phyloP scores from a whole-genome alignment of 2,797 vertebrate species.

The Podargus strigoides region DNA sequence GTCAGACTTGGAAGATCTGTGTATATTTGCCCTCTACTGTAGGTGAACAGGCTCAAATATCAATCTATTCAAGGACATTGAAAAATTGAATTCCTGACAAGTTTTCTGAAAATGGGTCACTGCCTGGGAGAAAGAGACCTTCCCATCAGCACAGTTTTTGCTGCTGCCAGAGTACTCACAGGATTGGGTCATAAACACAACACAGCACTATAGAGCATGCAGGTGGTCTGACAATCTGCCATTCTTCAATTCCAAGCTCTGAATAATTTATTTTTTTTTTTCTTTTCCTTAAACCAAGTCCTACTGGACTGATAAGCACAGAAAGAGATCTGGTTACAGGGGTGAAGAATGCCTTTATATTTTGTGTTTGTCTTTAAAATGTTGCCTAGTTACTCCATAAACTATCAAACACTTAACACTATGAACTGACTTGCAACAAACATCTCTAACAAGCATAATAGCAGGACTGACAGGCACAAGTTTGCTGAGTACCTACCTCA shows the following conservation, averaged over 20 bases:
- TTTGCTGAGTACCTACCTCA: background rate
- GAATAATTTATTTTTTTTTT: background rate
- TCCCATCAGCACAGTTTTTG: background rate
- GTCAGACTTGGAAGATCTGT: background rate
- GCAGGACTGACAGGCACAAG: slow-evolving; percentile 59
- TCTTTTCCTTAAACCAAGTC: background rate
- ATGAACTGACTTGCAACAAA: background rate
- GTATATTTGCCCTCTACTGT: background rate
- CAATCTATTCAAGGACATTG: background rate
- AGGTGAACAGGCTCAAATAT: slow-evolving; percentile 19
- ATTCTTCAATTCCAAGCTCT: background rate
- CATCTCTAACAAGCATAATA: background rate
- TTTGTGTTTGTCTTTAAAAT: slow-evolving; percentile 18
- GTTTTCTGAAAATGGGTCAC: background rate
- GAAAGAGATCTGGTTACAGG: slow-evolving; percentile 25
- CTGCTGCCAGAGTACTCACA: background rate
- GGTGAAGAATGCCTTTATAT: background rate
- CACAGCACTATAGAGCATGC: rapidly evolving
- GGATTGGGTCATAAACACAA: background rate
- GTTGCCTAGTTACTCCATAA: slow-evolving; percentile 55
- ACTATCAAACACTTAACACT: slow-evolving; percentile 21
- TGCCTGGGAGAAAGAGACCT: background rate
- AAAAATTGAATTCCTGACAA: slow-evolving; percentile 1
- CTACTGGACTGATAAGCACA: background rate
- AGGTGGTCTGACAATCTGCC: background rate